Conservation (phyloP, 2,113 vertebrate species). For the Arvicanthis niloticus region DNA sequence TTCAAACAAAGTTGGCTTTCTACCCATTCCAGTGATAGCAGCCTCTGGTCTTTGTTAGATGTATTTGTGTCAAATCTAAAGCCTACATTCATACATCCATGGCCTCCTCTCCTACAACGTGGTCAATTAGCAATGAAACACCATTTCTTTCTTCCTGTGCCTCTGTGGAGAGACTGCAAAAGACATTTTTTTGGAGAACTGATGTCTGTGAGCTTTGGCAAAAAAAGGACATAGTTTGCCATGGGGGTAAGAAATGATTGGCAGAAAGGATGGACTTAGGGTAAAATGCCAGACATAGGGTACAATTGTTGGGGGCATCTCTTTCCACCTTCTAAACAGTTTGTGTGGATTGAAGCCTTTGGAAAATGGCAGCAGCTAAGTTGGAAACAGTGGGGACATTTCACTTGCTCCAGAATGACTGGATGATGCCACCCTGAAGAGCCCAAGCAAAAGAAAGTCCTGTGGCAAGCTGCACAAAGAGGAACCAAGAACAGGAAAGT, state of each 20-base stretch:
- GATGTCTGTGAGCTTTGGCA: conserved; percentile 18
- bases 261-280: background rate
- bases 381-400: background rate
- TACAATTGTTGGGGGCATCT: background rate
- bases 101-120: background rate
- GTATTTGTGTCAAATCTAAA: conserved; percentile 48
- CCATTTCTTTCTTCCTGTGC: conserved; percentile 20
- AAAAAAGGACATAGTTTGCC: background rate
- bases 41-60: conserved; percentile 47
- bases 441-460: background rate
- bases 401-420: background rate
- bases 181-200: conserved; percentile 48
- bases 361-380: background rate
- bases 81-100: background rate
- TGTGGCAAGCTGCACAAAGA: background rate
- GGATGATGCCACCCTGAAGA: background rate
- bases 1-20: conserved; percentile 56
- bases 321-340: background rate
- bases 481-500: background rate
- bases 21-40: background rate
- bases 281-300: background rate
- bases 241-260: background rate
- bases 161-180: conserved; percentile 60
- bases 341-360: background rate
- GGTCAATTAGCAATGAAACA: conserved; percentile 56